Evolutionary conservation across 2,113 vertebrate genomes (phyloP).

Genomic region (Merops nubicus): DNA sequence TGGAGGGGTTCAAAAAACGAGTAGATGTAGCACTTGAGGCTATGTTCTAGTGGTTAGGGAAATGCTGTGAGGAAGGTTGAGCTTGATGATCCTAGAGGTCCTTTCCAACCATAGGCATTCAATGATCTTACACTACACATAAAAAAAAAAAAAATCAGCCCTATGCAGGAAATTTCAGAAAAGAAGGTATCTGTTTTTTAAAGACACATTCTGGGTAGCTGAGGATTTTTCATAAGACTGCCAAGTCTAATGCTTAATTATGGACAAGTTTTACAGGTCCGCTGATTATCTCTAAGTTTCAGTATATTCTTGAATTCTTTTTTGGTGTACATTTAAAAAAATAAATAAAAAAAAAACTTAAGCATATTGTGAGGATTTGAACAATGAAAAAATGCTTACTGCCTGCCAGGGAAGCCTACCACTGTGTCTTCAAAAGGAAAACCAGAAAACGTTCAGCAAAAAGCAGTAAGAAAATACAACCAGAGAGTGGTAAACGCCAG

Average conservation of each 20-base stretch:
- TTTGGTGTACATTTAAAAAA: neutral
- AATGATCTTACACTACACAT: no score
- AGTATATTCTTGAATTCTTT: neutral
- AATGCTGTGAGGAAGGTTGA: no score
- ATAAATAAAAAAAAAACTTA: neutral
- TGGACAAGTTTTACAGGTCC: neutral
- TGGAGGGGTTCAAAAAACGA: no score
- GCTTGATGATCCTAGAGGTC: no score
- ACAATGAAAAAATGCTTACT: neutral
- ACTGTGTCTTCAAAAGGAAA: neutral
- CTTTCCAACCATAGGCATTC: no score
- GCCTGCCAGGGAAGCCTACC: neutral
- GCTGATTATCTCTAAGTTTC: neutral
- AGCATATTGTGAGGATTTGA: neutral
- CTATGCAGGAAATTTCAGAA: neutral
- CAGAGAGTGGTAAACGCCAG: neutral
- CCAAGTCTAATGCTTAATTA: neutral
- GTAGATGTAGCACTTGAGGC: no score
- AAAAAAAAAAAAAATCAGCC: neutral
- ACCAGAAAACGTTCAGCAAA: neutral
- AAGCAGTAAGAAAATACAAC: neutral
- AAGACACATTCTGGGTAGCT: neutral
- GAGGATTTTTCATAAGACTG: slow-evolving; percentile 32
- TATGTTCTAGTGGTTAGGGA: no score
- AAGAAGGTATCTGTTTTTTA: neutral